These are phyloP conservation scores for Caenorhabditis angaria DNA, from an alignment of 2,888 invertebrate species.

Conservation along the genomic window DNA sequence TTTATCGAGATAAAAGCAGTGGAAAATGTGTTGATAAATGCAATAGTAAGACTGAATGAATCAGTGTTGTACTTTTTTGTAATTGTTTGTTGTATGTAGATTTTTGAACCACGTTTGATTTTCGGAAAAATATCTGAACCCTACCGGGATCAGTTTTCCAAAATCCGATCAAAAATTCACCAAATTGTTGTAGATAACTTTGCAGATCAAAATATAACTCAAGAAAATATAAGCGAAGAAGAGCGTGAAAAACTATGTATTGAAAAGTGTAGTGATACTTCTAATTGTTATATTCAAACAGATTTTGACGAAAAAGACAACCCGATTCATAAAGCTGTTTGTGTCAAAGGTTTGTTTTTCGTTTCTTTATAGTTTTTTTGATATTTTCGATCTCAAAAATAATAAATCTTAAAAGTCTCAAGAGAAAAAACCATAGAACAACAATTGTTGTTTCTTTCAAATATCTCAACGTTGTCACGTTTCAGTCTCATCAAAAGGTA, in stretches of 20 bases:
- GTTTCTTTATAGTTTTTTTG: background rate
- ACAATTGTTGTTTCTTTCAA: no score
- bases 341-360: background rate
- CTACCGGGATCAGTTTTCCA: no score
- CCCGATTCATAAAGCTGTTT: background rate
- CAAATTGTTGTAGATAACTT: no score
- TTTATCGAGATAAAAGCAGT: conserved; percentile 8
- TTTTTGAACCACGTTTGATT: no score
- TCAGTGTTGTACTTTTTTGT: background rate
- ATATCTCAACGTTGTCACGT: no score
- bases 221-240: background rate
- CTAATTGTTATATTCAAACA: background rate
- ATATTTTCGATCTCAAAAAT: background rate
- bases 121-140: no score
- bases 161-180: no score
- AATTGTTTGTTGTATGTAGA: background rate
- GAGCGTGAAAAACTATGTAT: background rate
- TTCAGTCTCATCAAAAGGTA: background rate
- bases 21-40: conserved; percentile 20
- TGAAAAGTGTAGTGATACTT: background rate
- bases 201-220: conserved; percentile 11
- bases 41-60: background rate
- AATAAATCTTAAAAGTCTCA: background rate
- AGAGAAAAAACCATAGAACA: background rate
- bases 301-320: background rate